Conservation (phyloP, 2,888 invertebrate genomes). For the Dryobota labecula region DNA sequence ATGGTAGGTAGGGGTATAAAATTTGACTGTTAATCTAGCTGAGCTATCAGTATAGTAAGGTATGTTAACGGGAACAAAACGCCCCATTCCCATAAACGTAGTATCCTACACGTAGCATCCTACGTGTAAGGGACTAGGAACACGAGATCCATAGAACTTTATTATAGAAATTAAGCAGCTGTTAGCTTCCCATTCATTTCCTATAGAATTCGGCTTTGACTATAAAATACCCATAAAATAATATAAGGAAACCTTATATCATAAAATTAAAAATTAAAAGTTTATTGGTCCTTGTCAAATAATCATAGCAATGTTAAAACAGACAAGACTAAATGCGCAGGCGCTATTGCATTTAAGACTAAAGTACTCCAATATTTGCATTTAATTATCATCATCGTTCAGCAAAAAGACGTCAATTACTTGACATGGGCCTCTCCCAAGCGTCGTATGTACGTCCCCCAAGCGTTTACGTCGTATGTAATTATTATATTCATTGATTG, state of each 20-base stretch:
- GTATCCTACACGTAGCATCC: neutral
- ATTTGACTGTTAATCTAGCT: no score
- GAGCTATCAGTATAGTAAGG: neutral
- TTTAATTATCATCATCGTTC: no score
- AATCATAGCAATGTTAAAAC: constrained; percentile 18
- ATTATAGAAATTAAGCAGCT: neutral
- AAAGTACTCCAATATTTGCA: no score
- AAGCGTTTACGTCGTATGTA: no score
- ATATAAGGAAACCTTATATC: neutral
- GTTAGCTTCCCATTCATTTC: neutral
- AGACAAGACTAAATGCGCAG: neutral
- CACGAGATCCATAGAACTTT: neutral
- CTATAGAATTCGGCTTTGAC: neutral
- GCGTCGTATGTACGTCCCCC: no score
- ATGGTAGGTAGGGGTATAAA: neutral
- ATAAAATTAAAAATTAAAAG: neutral
- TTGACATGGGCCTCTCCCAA: no score
- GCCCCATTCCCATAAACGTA: no score
- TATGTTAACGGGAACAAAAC: neutral
- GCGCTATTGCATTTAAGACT: neutral
- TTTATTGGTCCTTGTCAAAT: constrained; percentile 8
- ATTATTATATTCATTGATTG: no score
- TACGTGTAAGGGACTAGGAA: no score
- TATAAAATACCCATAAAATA: constrained; percentile 1
- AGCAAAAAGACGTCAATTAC: no score